phyloP scores from a whole-genome alignment of 2,888 invertebrate species.

The Nasonovia ribisnigri region DNA sequence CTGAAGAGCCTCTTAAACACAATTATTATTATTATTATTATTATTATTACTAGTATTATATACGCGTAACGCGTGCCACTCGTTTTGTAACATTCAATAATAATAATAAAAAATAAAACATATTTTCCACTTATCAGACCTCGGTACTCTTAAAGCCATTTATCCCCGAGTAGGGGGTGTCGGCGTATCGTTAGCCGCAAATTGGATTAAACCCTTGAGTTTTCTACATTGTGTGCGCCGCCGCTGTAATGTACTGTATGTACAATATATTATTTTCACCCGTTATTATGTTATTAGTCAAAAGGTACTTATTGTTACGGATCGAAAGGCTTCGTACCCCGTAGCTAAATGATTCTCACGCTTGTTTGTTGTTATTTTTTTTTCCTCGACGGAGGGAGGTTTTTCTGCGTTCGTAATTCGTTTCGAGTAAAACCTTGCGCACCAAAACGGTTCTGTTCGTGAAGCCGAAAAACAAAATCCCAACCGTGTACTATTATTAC shows the following conservation, averaged over 20 bases:
- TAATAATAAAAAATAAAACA: conserved; percentile 33
- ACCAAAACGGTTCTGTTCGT: background rate
- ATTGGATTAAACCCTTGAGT: conserved; percentile 61
- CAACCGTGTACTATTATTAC: background rate
- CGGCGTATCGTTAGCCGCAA: conserved; percentile 45
- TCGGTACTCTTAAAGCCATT: conserved; percentile 23
- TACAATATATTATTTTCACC: conserved; percentile 20
- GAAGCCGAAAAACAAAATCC: background rate
- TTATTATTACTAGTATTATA: conserved; percentile 24
- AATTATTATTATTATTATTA: conserved; percentile 54
- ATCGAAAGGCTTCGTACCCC: conserved; percentile 14
- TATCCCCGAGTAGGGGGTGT: conserved; percentile 48
- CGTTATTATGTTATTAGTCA: conserved; percentile 43
- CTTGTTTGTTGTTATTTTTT: conserved; percentile 22
- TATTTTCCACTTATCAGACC: conserved; percentile 58
- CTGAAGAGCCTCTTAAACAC: conserved; percentile 56
- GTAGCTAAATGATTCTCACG: conserved; percentile 59
- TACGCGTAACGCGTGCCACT: conserved; percentile 47
- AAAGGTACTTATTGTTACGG: conserved; percentile 50
- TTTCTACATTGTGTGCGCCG: conserved; percentile 11
- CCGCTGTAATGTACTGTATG: background rate
- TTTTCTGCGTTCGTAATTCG: background rate
- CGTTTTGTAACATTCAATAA: conserved; percentile 57
- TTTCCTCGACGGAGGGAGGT: background rate
- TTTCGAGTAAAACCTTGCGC: background rate